Evolutionary conservation across 2,113 vertebrate species (phyloP), one percentile per base, ranked within the genome.

Genomic region (Paratilapia polleni): DNA sequence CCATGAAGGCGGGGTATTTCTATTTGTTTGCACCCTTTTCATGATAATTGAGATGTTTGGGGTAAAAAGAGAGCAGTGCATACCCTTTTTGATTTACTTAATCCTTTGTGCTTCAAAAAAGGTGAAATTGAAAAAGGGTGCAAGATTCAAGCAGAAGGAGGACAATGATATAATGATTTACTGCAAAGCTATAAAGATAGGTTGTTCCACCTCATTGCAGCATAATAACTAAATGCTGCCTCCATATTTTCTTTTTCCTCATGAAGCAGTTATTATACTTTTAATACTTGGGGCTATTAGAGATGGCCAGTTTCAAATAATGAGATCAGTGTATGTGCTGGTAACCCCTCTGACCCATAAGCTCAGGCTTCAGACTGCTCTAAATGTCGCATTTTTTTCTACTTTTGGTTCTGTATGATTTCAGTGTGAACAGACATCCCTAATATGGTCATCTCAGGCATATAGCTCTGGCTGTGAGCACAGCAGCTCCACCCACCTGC

Each of bases 141-240:
- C 47, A 14, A 43, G 24, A 52, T 73, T 47, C 66, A 52, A 70
- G 43, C 15, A 20, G 15, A 49, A 2, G 47, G 2, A 52, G 47
- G 31, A 73, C 52, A 73, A 73, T 31, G 26, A n/a, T 73, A 43
- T 31, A 73, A 52, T 52, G 66, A 52, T 73, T 73, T 73, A 73
- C 6, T 73, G 47, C 26, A 31, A 73, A 52, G 47, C 52, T 31
- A 31, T 73, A 73, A 73, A 73, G 8, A 43, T 31, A 34, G 34
- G 3, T 73, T 73, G 17, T 52, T 52, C 17, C 66, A 52, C 47
- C 47, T 73, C 66, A n/a, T 52, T 73, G 66, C 47, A 73, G 66
- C 52, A 73, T 52, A 20, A 81, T 52, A 36, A 68, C 47, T 73
- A n/a, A 73, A 73, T 1, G 66, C 66, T 73, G 47, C 26, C 31